These are phyloP conservation scores for Percopsis transmontana DNA, from an alignment of 2,113 vertebrate species.

Conservation along the genomic window DNA sequence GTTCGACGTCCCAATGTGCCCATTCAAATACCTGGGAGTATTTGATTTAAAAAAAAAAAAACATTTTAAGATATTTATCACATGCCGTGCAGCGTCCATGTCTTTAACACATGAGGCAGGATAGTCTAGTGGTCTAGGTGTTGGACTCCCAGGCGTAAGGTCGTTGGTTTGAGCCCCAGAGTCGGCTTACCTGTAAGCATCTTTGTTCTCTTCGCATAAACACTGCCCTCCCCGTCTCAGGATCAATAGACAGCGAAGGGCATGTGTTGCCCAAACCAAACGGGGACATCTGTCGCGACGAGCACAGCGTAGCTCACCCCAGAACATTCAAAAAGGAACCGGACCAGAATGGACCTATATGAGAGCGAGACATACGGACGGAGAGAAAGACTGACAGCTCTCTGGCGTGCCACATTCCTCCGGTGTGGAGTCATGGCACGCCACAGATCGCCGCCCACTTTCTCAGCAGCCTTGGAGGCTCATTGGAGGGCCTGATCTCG, in stretches of 20 bases:
- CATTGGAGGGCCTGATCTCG: conserved; percentile 52
- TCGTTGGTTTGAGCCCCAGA: too few relatives aligned
- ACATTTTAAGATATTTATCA: too few relatives aligned
- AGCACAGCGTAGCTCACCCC: not conserved
- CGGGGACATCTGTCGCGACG: conserved; percentile 13
- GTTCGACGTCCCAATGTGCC: too few relatives aligned
- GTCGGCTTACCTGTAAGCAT: too few relatives aligned
- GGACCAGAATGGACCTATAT: too few relatives aligned
- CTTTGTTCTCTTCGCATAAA: conserved; percentile 30
- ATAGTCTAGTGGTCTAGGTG: too few relatives aligned
- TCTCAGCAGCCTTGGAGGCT: conserved; percentile 51
- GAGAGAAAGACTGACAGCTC: conserved; percentile 56
- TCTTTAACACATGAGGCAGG: conserved; percentile 21
- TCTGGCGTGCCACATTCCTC: conserved; percentile 55
- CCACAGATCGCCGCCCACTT: conserved; percentile 53
- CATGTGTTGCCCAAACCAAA: not conserved
- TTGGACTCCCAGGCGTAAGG: too few relatives aligned
- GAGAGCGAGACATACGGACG: too few relatives aligned
- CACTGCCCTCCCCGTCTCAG: not conserved
- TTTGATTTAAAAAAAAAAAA: too few relatives aligned
- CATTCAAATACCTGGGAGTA: too few relatives aligned
- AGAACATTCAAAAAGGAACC: not conserved
- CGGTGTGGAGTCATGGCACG: conserved; percentile 55
- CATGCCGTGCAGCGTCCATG: conserved; percentile 19
- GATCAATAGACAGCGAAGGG: conserved; percentile 22